phyloP scores from a whole-genome alignment of 2,797 vertebrate genomes.

The Pseudochirops corinnae region DNA sequence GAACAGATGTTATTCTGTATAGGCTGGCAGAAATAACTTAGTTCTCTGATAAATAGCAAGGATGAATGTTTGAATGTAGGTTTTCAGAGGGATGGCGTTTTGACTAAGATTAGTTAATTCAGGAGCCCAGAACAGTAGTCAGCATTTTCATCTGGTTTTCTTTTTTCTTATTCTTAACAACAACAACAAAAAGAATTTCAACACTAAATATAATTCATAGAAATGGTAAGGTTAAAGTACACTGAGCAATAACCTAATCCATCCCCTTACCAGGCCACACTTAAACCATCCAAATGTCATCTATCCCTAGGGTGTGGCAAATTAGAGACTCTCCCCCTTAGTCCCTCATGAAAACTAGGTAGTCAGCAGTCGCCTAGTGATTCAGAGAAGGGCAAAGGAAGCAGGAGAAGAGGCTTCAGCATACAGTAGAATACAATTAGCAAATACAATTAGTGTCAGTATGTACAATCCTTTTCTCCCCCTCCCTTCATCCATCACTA shows the following conservation, averaged over 20 bases:
- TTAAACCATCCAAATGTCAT: not conserved
- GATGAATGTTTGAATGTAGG: conserved; percentile 46
- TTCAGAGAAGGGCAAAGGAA: not conserved
- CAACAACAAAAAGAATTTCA: not conserved
- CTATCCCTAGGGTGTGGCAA: not conserved
- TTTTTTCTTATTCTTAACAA: not conserved
- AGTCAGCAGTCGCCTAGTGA: not conserved
- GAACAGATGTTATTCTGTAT: conserved; percentile 75
- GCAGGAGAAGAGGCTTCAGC: not conserved
- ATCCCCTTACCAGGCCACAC: not conserved
- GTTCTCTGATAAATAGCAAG: conserved; percentile 16
- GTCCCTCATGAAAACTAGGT: not conserved
- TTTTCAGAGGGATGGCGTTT: conserved; percentile 45
- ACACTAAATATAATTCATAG: not conserved
- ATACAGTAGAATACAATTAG: not conserved
- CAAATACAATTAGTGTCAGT: conserved; percentile 3
- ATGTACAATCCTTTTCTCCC: not conserved
- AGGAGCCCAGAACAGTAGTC: conserved; percentile 10
- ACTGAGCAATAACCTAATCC: not conserved
- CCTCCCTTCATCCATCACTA: not conserved
- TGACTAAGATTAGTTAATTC: conserved; percentile 27
- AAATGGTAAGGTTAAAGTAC: not conserved
- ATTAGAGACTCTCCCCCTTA: not conserved
- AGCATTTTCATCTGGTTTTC: conserved; percentile 28
- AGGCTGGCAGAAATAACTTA: conserved; percentile 56